Conservation (phyloP, 2,888 invertebrate genomes). For the Agonopterix subpropinquella region DNA sequence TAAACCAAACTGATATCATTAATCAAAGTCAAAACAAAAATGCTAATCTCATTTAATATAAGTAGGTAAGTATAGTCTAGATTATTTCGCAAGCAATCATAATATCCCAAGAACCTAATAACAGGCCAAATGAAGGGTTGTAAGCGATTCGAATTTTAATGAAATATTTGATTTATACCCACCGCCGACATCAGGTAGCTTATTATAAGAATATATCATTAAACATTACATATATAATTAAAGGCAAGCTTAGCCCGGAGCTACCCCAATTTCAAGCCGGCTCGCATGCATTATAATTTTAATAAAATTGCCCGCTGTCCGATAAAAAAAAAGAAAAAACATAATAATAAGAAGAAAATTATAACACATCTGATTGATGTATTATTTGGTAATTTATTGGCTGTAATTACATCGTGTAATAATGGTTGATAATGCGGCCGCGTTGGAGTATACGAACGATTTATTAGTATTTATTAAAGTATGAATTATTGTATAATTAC, state of each 20-base stretch:
- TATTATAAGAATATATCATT: conserved; percentile 75
- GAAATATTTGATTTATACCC: conserved; percentile 75
- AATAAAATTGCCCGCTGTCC: conserved; percentile 68
- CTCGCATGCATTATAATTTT: conserved; percentile 67
- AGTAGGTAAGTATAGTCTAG: conserved; percentile 31
- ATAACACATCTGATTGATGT: conserved; percentile 76
- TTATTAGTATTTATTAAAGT: conserved; percentile 75
- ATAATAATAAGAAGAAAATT: conserved; percentile 60
- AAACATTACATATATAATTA: conserved; percentile 75
- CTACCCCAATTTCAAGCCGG: conserved; percentile 67
- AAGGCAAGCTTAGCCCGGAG: conserved; percentile 61
- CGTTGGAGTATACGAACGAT: conserved; percentile 55
- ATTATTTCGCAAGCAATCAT: conserved; percentile 52
- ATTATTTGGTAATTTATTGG: conserved; percentile 75
- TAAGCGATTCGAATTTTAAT: conserved; percentile 65
- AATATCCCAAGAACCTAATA: conserved; percentile 47
- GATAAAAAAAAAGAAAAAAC: conserved; percentile 49
- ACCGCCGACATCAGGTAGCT: conserved; percentile 69
- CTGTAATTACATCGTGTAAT: conserved; percentile 74
- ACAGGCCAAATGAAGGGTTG: conserved; percentile 66
- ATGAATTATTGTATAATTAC: conserved; percentile 76
- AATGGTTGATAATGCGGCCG: conserved; percentile 63
- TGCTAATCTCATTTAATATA: conserved; percentile 46
- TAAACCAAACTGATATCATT: conserved; percentile 28
- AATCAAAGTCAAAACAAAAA: conserved; percentile 45